These are phyloP conservation scores for Lasioglossum leucozonium DNA, from an alignment of 2,888 invertebrate species.

Conservation along the genomic window DNA sequence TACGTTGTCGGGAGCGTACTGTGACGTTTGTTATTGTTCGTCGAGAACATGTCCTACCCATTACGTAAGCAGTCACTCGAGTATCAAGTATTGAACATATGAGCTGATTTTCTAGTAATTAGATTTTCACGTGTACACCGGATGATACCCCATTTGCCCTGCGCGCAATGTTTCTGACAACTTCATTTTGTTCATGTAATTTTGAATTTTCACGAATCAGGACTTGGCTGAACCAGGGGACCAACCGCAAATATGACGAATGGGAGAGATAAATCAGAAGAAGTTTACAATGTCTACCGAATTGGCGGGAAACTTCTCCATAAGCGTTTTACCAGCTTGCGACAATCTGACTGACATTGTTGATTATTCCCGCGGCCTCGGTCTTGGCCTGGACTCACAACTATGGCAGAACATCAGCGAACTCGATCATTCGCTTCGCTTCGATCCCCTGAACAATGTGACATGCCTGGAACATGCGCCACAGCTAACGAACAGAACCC, in stretches of 20 bases:
- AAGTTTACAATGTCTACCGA: neutral
- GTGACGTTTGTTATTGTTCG: too few relatives aligned
- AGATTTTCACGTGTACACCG: too few relatives aligned
- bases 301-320: neutral
- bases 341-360: constrained; percentile 64
- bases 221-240: neutral
- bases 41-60: too few relatives aligned
- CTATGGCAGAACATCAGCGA: constrained; percentile 48
- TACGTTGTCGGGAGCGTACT: too few relatives aligned
- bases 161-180: neutral
- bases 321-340: constrained; percentile 43
- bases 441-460: constrained; percentile 43
- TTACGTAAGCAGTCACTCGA: too few relatives aligned
- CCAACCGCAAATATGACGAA: constrained; percentile 12
- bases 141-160: neutral
- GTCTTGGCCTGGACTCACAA: constrained; percentile 20
- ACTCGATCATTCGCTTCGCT: constrained; percentile 11
- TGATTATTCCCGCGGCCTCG: constrained; percentile 29
- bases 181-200: neutral
- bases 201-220: neutral
- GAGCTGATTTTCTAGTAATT: too few relatives aligned
- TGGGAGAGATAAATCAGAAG: neutral
- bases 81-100: too few relatives aligned
- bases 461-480: constrained; percentile 89
- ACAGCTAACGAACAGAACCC: constrained; percentile 87